phyloP scores from a whole-genome alignment of 2,888 invertebrate genomes.

The Xestia c-nigrum region DNA sequence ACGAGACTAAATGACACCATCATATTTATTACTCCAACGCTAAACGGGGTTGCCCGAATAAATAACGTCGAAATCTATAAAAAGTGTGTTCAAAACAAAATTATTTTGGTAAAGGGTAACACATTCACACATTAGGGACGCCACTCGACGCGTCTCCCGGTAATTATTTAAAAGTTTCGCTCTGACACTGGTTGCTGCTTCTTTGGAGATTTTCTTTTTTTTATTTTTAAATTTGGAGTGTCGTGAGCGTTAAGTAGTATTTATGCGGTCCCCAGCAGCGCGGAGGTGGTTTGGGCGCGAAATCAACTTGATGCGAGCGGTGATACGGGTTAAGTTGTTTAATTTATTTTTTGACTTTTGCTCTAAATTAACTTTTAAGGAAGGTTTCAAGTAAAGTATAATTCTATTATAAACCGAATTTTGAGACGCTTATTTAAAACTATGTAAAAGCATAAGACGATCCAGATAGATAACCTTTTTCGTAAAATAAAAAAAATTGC shows the following conservation, averaged over 20 bases:
- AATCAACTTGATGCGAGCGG: constrained; percentile 71
- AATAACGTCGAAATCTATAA: constrained; percentile 87
- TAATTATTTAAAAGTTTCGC: constrained; percentile 85
- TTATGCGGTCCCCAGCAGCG: constrained; percentile 89
- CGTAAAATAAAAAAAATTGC: background rate
- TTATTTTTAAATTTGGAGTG: constrained; percentile 83
- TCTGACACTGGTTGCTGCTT: constrained; percentile 70
- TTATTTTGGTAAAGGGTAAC: constrained; percentile 78
- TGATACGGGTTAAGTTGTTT: constrained; percentile 61
- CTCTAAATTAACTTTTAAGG: background rate
- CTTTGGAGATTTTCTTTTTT: constrained; percentile 73
- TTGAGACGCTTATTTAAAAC: background rate
- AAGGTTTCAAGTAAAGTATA: background rate
- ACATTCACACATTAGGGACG: constrained; percentile 89
- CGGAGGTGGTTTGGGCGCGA: constrained; percentile 78
- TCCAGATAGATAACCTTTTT: background rate
- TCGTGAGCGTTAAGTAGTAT: constrained; percentile 88
- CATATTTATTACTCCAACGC: constrained; percentile 63
- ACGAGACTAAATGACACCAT: constrained; percentile 73
- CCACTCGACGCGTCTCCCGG: constrained; percentile 84
- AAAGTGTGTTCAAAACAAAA: constrained; percentile 86
- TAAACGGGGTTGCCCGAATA: constrained; percentile 80
- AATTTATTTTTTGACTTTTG: constrained; percentile 40
- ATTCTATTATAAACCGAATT: background rate
- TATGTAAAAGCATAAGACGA: background rate